A percentile compares a stretch with the other conserved stretches of the same genome.
These are phyloP conservation scores for Helarctos malayanus DNA, from an alignment of 2,797 vertebrate species.

Conservation along the genomic window DNA sequence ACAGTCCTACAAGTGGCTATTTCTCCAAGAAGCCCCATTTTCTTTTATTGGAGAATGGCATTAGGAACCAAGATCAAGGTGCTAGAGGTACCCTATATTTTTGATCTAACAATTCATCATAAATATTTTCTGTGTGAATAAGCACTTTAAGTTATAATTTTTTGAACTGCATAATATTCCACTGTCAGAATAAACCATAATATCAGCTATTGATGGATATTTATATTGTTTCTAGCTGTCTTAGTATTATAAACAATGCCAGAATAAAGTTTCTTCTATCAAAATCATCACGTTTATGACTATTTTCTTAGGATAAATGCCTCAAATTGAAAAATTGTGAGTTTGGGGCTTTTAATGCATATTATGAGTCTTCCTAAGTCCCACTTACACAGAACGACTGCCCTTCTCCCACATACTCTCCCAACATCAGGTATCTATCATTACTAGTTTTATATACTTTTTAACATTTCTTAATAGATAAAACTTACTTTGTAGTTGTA, in stretches of 20 bases:
- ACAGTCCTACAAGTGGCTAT: background rate
- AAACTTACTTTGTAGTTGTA: conserved; percentile 23
- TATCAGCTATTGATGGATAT: background rate
- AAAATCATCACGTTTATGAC: background rate
- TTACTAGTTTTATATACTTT: background rate
- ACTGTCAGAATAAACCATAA: background rate
- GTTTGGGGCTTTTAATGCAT: background rate
- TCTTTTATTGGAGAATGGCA: background rate
- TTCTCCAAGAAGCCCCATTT: background rate
- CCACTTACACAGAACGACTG: background rate
- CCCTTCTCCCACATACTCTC: background rate
- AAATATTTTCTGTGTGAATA: conserved; percentile 21
- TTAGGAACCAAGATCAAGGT: background rate
- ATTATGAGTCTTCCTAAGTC: background rate
- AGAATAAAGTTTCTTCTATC: background rate
- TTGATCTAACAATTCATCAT: background rate
- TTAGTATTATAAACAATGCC: background rate
- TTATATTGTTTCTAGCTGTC: background rate
- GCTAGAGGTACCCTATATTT: background rate
- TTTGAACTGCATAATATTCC: background rate
- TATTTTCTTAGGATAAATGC: conserved; percentile 10
- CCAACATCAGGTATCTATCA: background rate
- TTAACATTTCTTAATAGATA: background rate
- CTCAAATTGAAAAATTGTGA: background rate
- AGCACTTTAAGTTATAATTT: background rate